A percentile compares a stretch with the other conserved stretches of the same genome.
Conservation (phyloP, 2,797 vertebrate species). For the Pterois miles region DNA sequence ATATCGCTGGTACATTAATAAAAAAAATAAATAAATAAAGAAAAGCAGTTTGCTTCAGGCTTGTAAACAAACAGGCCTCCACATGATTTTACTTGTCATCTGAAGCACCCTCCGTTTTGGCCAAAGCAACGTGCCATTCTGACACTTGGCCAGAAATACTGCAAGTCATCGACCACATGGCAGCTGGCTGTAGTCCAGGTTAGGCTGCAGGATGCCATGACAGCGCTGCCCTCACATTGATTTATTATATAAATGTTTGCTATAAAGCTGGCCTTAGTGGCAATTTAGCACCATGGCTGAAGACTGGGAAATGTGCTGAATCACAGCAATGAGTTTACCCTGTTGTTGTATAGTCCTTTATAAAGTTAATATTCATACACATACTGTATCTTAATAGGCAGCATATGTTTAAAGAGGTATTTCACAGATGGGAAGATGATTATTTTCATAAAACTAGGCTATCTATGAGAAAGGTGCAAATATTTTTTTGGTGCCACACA, state of each 20-base stretch:
- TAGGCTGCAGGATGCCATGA: slow-evolving; percentile 2
- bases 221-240: background rate
- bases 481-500: no score
- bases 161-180: slow-evolving; percentile 23
- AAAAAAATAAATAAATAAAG: background rate
- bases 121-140: slow-evolving; percentile 21
- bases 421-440: no score
- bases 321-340: background rate
- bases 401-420: background rate
- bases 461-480: no score
- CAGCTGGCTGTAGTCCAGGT: slow-evolving; percentile 34
- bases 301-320: background rate
- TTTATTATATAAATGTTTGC: background rate
- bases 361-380: background rate
- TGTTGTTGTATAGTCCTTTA: background rate
- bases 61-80: slow-evolving; percentile 52
- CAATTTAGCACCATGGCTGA: background rate
- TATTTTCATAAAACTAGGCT: no score
- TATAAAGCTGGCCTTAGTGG: background rate
- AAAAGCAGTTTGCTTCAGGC: background rate
- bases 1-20: background rate
- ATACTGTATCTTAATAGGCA: background rate
- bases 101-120: slow-evolving; percentile 31
- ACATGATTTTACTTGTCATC: slow-evolving; percentile 39
- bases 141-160: slow-evolving; percentile 32